A percentile compares a stretch with the other conserved stretches of the same genome.
These are phyloP conservation scores for Leptatherina wallacei DNA, from an alignment of 2,797 vertebrate species.

Conservation along the genomic window DNA sequence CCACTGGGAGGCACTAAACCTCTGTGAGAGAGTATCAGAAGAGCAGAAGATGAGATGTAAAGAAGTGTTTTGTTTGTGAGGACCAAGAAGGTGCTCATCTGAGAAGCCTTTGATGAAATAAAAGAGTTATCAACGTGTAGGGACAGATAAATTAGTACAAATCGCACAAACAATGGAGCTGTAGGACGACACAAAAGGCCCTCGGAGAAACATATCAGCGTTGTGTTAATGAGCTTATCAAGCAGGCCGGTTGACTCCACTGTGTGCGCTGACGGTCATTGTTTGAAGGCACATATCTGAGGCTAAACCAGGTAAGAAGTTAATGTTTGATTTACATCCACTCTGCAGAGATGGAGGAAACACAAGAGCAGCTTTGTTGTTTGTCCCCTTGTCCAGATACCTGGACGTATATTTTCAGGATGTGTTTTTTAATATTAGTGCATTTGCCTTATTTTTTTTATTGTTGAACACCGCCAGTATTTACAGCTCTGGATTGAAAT, in stretches of 20 bases:
- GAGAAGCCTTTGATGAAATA: slow-evolving; percentile 54
- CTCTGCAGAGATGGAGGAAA: neutral
- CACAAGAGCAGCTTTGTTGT: neutral
- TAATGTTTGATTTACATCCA: slow-evolving; percentile 12
- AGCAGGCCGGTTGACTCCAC: slow-evolving; percentile 17
- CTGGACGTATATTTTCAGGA: no score
- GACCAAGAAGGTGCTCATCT: slow-evolving; percentile 48
- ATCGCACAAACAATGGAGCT: neutral
- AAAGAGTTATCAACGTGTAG: slow-evolving; percentile 25
- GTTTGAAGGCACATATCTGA: slow-evolving; percentile 5
- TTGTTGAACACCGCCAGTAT: neutral
- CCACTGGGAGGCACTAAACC: slow-evolving; percentile 70
- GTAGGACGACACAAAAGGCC: slow-evolving; percentile 27
- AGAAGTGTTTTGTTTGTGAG: slow-evolving; percentile 54
- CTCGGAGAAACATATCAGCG: slow-evolving; percentile 39
- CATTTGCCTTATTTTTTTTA: no score
- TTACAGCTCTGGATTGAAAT: neutral
- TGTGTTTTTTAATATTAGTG: no score
- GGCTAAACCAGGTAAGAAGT: neutral
- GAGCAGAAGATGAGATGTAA: slow-evolving; percentile 19
- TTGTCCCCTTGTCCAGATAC: no score
- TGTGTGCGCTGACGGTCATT: neutral
- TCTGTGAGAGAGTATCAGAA: slow-evolving; percentile 10
- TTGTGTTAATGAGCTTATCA: slow-evolving; percentile 47
- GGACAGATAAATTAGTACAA: slow-evolving; percentile 28